Evolutionary conservation across 1,140 invertebrate species (phyloP).

Genomic region (Pogonus chalceus): DNA sequence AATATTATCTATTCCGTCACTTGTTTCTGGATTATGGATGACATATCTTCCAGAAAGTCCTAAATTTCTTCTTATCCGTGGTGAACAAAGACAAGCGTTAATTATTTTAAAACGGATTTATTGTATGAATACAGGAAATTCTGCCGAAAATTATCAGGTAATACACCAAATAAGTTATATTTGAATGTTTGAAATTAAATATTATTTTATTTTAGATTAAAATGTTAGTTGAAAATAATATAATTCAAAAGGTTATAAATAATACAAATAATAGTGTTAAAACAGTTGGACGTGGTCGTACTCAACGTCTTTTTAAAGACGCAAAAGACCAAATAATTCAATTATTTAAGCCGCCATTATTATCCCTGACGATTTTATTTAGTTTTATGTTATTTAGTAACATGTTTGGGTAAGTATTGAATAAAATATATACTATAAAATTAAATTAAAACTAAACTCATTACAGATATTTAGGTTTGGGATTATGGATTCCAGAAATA

Average conservation of each 20-base stretch:
- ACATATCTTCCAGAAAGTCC: slow-evolving; percentile 44
- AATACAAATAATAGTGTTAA: not conserved
- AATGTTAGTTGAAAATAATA: not conserved
- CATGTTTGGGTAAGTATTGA: slow-evolving; percentile 52
- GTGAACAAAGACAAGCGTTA: slow-evolving; percentile 35
- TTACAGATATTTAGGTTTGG: slow-evolving; percentile 56
- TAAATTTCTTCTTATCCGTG: slow-evolving; percentile 42
- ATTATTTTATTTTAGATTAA: not conserved
- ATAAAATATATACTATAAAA: too few relatives aligned
- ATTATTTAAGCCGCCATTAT: slow-evolving; percentile 41
- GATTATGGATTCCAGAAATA: slow-evolving; percentile 60
- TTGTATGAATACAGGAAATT: slow-evolving; percentile 30
- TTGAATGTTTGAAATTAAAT: not conserved
- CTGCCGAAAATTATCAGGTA: slow-evolving; percentile 29
- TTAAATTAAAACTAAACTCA: too few relatives aligned
- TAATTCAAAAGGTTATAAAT: not conserved
- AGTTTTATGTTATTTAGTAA: slow-evolving; percentile 51
- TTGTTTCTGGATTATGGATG: slow-evolving; percentile 27
- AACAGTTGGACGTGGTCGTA: not conserved
- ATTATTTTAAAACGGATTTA: slow-evolving; percentile 35
- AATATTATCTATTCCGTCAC: slow-evolving; percentile 29
- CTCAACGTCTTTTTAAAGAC: not conserved
- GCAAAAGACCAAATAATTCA: slow-evolving; percentile 37
- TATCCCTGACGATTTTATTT: slow-evolving; percentile 44
- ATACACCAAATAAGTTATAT: not conserved